Conservation (phyloP, 2,113 vertebrate species). For the Manacus vitellinus region DNA sequence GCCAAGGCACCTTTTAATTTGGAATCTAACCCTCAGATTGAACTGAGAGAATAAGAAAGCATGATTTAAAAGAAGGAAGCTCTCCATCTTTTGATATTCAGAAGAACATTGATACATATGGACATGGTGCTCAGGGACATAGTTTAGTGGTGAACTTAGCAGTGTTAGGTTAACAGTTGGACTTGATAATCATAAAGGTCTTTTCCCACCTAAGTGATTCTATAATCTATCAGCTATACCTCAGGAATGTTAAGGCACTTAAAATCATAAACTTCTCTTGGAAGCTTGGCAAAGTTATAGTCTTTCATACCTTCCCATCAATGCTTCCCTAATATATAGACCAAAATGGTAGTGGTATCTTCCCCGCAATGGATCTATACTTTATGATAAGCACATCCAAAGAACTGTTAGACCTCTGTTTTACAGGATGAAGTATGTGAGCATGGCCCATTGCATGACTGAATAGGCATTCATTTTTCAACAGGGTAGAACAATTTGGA, state of each 20-base stretch:
- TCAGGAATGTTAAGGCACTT: neutral
- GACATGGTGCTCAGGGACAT: neutral
- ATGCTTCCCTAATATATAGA: neutral
- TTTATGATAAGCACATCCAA: neutral
- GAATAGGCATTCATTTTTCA: neutral
- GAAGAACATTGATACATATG: neutral
- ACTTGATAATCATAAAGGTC: neutral
- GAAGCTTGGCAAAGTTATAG: neutral
- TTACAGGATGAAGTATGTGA: neutral
- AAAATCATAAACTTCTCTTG: neutral
- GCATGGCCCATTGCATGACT: neutral
- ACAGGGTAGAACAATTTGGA: neutral
- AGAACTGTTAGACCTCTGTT: neutral
- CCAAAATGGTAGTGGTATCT: neutral
- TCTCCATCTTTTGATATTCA: neutral
- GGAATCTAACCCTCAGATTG: neutral
- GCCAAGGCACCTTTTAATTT: neutral
- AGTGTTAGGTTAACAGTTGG: neutral
- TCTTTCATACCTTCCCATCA: neutral
- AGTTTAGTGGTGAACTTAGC: neutral
- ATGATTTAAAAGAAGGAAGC: neutral
- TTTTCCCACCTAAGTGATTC: neutral
- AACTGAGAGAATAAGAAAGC: neutral
- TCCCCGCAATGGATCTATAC: neutral
- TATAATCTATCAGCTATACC: neutral